Conservation (phyloP, 2,113 vertebrate genomes). For the Fulica atra region DNA sequence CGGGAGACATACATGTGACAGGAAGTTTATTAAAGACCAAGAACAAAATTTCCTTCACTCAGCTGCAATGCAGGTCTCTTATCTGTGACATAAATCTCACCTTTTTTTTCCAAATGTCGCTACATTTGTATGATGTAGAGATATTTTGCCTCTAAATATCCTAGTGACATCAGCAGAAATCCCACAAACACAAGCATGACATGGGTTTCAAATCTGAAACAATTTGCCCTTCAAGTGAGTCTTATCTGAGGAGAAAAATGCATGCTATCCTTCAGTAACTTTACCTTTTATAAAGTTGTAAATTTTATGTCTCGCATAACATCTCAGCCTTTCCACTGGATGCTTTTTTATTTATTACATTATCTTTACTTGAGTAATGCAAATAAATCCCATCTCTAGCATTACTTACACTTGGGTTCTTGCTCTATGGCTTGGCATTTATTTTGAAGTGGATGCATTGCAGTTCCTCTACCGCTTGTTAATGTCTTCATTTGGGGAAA, state of each 20-base stretch:
- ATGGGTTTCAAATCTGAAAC: not conserved
- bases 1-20: not conserved
- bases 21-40: conserved; percentile 43
- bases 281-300: not conserved
- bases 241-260: not conserved
- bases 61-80: not conserved
- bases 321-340: not conserved
- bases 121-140: not conserved
- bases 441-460: not conserved
- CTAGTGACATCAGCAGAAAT: conserved; percentile 14
- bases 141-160: not conserved
- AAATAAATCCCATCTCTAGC: not conserved
- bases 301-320: not conserved
- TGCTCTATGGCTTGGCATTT: not conserved
- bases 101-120: not conserved
- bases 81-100: not conserved
- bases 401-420: not conserved
- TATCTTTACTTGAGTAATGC: not conserved
- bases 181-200: not conserved
- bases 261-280: not conserved
- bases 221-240: not conserved
- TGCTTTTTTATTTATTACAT: not conserved
- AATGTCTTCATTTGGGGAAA: not conserved
- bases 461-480: not conserved
- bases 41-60: conserved; percentile 33